These are phyloP conservation scores for Meteorus cinctellus DNA, from an alignment of 2,888 invertebrate species.

Conservation along the genomic window DNA sequence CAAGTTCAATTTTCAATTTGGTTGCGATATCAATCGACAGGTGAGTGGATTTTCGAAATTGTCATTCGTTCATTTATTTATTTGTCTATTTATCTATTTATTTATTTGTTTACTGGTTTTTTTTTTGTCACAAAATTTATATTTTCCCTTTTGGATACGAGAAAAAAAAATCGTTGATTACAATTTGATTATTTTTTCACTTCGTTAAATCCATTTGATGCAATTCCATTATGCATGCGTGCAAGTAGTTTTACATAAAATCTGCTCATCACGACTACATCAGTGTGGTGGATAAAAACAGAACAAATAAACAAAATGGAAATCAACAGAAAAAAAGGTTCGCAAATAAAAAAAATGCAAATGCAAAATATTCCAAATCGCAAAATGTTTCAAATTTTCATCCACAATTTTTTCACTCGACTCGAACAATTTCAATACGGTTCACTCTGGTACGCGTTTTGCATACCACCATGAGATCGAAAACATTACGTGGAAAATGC, in stretches of 20 bases:
- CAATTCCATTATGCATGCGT: neutral
- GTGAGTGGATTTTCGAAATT: constrained; percentile 76
- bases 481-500: constrained; percentile 12
- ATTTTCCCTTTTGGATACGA: neutral
- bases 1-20: constrained; percentile 97
- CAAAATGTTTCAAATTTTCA: constrained; percentile 35
- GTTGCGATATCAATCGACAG: constrained; percentile 98
- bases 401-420: constrained; percentile 24
- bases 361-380: neutral
- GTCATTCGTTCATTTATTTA: neutral
- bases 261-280: constrained; percentile 18
- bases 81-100: neutral
- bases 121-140: neutral
- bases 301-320: constrained; percentile 20
- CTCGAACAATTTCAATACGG: constrained; percentile 32
- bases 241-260: constrained; percentile 34
- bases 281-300: constrained; percentile 19
- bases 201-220: neutral
- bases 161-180: neutral
- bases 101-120: too few species aligned
- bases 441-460: constrained; percentile 44
- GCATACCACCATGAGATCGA: constrained; percentile 36
- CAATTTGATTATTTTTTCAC: neutral
- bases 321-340: too few species aligned
- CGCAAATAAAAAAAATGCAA: neutral